These are phyloP conservation scores for Bombycilla garrulus DNA, from an alignment of 2,113 vertebrate species.

Conservation along the genomic window DNA sequence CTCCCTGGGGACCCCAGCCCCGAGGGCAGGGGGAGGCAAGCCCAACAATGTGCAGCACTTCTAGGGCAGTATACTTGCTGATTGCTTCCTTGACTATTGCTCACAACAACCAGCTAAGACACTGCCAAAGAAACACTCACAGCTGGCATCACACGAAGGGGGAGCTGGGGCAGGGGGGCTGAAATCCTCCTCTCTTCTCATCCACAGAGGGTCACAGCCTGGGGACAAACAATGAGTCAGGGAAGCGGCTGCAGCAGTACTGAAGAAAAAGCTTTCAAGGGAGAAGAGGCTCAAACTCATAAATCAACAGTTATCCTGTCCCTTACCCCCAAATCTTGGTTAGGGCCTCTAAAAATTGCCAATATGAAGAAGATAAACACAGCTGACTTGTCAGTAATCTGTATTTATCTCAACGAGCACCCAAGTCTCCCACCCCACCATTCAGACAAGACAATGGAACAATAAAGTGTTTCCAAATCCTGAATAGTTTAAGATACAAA, in stretches of 20 bases:
- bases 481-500: not conserved
- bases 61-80: constrained; percentile 99
- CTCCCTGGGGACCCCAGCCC: not conserved
- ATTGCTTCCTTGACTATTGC: constrained; percentile 93
- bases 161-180: not conserved
- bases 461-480: not conserved
- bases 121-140: constrained; percentile 99
- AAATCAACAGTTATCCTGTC: not conserved
- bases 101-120: constrained; percentile 99
- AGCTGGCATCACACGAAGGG: constrained; percentile 61
- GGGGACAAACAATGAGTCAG: not conserved
- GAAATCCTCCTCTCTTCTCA: not conserved
- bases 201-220: not conserved
- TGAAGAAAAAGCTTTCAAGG: not conserved
- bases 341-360: not conserved
- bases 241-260: not conserved
- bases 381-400: not conserved
- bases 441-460: not conserved
- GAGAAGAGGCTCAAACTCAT: not conserved
- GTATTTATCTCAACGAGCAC: not conserved
- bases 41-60: constrained; percentile 89
- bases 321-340: not conserved
- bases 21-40: not conserved
- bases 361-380: not conserved
- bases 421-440: not conserved